A percentile compares a stretch with the other conserved stretches of the same genome.
These are phyloP conservation scores for Ellobium chinense DNA, from an alignment of 2,888 invertebrate species.

Conservation along the genomic window DNA sequence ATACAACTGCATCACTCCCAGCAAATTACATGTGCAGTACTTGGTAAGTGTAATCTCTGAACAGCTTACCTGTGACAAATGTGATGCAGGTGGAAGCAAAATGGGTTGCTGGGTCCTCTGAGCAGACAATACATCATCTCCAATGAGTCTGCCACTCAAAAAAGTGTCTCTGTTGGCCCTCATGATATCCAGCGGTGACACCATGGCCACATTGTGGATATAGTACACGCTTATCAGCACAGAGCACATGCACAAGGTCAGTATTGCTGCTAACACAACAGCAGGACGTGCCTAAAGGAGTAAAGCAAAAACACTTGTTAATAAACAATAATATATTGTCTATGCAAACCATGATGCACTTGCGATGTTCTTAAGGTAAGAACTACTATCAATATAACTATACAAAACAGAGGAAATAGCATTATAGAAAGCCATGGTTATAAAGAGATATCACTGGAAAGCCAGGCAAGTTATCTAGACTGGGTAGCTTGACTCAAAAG, in stretches of 20 bases:
- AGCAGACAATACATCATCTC: not conserved
- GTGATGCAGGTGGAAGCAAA: not conserved
- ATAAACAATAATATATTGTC: not conserved
- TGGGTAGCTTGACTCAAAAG: no score
- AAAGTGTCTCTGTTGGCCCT: slow-evolving; percentile 16
- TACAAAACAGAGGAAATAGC: no score
- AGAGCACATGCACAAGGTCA: slow-evolving; percentile 39
- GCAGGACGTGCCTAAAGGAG: slow-evolving; percentile 25
- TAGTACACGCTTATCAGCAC: slow-evolving; percentile 38
- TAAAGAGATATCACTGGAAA: no score
- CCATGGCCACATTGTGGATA: slow-evolving; percentile 19
- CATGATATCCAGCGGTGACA: slow-evolving; percentile 32
- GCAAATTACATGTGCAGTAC: no score
- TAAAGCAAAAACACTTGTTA: not conserved
- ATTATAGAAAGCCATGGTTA: no score
- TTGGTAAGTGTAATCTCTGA: no score
- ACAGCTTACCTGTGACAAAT: slow-evolving; percentile 7
- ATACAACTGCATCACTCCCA: no score
- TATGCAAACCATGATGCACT: no score
- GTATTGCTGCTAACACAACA: slow-evolving; percentile 32
- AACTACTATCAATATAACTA: no score
- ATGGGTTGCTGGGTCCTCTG: not conserved
- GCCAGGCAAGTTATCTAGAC: no score
- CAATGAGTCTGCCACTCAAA: slow-evolving; percentile 10
- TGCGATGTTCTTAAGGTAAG: no score